phyloP scores from a whole-genome alignment of 2,113 vertebrate genomes.

The Lamprologus lemairii region DNA sequence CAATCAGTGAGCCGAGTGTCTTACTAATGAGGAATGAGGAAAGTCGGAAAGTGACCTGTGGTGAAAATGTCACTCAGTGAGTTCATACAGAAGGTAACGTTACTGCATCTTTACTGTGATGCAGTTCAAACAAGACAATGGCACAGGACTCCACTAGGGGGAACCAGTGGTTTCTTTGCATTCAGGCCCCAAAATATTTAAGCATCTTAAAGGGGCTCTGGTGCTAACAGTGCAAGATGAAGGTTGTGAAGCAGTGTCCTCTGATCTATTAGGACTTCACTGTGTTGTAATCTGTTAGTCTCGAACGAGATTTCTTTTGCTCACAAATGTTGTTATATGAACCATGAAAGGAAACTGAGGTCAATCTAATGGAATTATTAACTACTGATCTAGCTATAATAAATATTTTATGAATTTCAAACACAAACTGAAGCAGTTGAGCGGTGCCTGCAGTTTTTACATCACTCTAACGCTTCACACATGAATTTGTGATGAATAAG shows the following conservation, averaged over 20 bases:
- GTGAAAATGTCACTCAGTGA: background rate
- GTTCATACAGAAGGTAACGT: background rate
- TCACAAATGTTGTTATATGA: background rate
- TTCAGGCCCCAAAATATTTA: background rate
- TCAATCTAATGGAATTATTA: background rate
- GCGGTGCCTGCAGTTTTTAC: background rate
- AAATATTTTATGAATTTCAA: background rate
- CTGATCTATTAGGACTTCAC: background rate
- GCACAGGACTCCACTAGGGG: background rate
- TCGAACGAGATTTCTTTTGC: background rate
- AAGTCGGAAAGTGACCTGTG: background rate
- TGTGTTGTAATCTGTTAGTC: background rate
- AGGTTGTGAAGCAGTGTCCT: background rate
- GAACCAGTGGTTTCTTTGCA: background rate
- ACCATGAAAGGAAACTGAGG: background rate
- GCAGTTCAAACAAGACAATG: background rate
- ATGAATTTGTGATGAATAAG: background rate
- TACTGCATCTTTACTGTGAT: background rate
- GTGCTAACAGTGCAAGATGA: background rate
- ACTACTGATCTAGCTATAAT: background rate
- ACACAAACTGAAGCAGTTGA: background rate
- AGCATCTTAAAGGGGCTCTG: background rate
- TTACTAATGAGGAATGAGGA: conserved; percentile 3
- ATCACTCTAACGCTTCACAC: background rate
- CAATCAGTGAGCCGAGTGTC: conserved; percentile 7